A percentile compares a stretch with the other conserved stretches of the same genome.
Conservation (phyloP, 1,140 invertebrate species). For the Stegodyphus mimosarum region DNA sequence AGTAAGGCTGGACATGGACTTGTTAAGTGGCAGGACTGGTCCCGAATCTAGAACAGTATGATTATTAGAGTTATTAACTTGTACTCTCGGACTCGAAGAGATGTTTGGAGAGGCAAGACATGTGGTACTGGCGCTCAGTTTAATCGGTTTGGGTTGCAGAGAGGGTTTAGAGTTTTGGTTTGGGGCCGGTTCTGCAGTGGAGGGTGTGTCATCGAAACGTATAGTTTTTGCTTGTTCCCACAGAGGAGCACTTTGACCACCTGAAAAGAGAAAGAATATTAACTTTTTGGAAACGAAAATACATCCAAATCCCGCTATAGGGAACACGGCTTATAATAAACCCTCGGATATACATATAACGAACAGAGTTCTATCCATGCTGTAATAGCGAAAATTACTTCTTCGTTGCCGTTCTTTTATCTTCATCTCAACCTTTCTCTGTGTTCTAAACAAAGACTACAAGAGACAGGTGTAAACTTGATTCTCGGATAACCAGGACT, state of each 20-base stretch:
- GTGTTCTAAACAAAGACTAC: too few relatives aligned
- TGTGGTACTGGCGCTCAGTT: conserved; percentile 40
- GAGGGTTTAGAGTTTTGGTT: neutral
- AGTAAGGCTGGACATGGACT: conserved; percentile 38
- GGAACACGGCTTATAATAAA: too few relatives aligned
- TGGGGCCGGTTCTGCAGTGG: neutral
- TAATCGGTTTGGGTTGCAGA: neutral
- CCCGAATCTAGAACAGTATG: neutral
- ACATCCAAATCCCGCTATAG: too few relatives aligned
- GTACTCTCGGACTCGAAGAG: neutral
- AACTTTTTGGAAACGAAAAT: too few relatives aligned
- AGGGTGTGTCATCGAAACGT: conserved; percentile 34
- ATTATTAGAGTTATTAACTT: too few relatives aligned
- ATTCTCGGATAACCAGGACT: too few relatives aligned
- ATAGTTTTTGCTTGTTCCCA: conserved; percentile 56
- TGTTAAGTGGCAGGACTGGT: conserved; percentile 36
- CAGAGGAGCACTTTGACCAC: conserved; percentile 45
- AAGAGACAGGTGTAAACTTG: too few relatives aligned
- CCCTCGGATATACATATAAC: too few relatives aligned
- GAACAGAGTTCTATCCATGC: too few relatives aligned
- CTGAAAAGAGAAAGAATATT: conserved; percentile 8
- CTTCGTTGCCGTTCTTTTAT: too few relatives aligned
- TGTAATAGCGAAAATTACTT: too few relatives aligned
- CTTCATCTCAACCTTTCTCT: too few relatives aligned
- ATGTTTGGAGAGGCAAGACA: conserved; percentile 13